Conservation (phyloP, 2,888 invertebrate species). For the Chalcosyrphus nemorum region DNA sequence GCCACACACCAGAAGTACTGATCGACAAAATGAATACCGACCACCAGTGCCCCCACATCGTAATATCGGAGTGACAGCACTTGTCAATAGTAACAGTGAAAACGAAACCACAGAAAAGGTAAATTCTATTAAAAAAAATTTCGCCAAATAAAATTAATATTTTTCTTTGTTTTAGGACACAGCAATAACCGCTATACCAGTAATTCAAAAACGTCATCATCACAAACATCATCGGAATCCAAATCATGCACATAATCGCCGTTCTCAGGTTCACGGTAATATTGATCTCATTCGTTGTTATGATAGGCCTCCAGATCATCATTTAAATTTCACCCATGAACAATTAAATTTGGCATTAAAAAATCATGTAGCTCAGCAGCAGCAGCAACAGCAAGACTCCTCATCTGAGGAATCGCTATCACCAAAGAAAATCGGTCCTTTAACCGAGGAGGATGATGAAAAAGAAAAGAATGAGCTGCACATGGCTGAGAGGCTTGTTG, state of each 20-base stretch:
- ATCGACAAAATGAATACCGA: slow-evolving; percentile 87
- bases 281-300: slow-evolving; percentile 74
- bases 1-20: slow-evolving; percentile 79
- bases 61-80: slow-evolving; percentile 86
- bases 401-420: slow-evolving; percentile 74
- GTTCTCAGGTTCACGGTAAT: slow-evolving; percentile 73
- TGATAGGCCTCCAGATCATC: slow-evolving; percentile 74
- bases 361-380: slow-evolving; percentile 70
- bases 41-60: slow-evolving; percentile 95
- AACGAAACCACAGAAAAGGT: slow-evolving; percentile 72
- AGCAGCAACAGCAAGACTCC: slow-evolving; percentile 55
- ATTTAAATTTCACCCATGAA: slow-evolving; percentile 75
- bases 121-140: not conserved
- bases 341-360: slow-evolving; percentile 75
- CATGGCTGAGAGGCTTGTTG: slow-evolving; percentile 81
- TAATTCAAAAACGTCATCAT: slow-evolving; percentile 76
- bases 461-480: slow-evolving; percentile 78
- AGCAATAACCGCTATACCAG: slow-evolving; percentile 40
- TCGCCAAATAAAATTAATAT: not conserved
- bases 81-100: slow-evolving; percentile 79
- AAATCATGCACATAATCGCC: slow-evolving; percentile 75
- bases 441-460: slow-evolving; percentile 65
- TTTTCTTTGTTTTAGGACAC: slow-evolving; percentile 20
- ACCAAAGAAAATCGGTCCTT: slow-evolving; percentile 73
- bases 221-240: slow-evolving; percentile 78